Base-by-base conservation (phyloP, 2,888 invertebrate genomes). In the Torymus auratus region DNA sequence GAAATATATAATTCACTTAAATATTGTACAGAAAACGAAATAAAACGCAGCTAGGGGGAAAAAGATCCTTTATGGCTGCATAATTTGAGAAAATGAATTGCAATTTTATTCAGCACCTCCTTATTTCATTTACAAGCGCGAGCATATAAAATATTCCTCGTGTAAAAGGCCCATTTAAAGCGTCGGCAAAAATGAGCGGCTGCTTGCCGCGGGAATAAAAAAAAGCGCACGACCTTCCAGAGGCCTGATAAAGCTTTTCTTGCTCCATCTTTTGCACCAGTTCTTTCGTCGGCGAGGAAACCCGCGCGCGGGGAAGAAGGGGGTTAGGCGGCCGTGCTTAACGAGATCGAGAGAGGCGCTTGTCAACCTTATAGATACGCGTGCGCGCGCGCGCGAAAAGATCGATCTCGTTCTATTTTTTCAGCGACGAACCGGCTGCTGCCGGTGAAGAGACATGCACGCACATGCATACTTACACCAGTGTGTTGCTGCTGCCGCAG, bases 371-470 rank as follows among this genome's bases (percentile, higher is more conserved):
- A 60, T 23, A 58, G 58, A 70, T 60, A 62, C 15, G n/a, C 41
- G 41, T 41, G 41, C 41, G 28, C 28, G 28, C 15, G 68, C 15
- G 68, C 50, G 52, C 55, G 53, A 58, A 67, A 65, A 65, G 75
- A 76, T 76, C 71, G 70, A 80, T 80, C 75, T 75, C 65, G 58
- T 15, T 56, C 60, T n/a, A 70, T 80, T 70, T 80, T 69, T 80
- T 64, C 50, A 2, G 2, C 58, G 14, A 11, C 79, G 58, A 69
- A 74, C 69, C 69, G 62, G 79, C 72, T 41, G 79, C 72, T 41
- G n/a, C 41, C 64, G 12, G 11, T 12, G 17, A 14, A 15, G 50
- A 12, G 13, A n/a, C 28, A 13, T 23, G 7, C 41, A 41, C 7
- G 41, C 41, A 41, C 7, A 13, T 23, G 69, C n/a, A 41, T 12